Percentiles rank a stretch among this genome's conserved stretches.
Conservation (phyloP, 1,140 invertebrate species). For the Bradynema listronoti region DNA sequence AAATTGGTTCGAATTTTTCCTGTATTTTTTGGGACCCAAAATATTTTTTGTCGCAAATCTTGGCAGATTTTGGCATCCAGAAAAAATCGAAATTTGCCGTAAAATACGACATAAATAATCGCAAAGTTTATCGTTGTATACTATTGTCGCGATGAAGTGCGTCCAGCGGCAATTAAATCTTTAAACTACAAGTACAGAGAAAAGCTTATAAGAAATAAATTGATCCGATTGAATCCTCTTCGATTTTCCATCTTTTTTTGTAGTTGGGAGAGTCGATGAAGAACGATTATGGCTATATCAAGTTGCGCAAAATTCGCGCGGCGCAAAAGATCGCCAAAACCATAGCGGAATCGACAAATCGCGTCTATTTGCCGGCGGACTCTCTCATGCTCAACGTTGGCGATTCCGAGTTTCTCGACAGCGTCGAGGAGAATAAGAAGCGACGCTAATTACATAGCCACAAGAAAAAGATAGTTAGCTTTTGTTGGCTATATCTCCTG, state of each 20-base stretch:
- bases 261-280: constrained; percentile 88
- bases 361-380: constrained; percentile 83
- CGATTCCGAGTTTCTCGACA: constrained; percentile 80
- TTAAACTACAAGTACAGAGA: background rate
- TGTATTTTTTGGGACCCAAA: background rate
- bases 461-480: no score
- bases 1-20: constrained; percentile 60
- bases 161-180: background rate
- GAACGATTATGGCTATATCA: constrained; percentile 91
- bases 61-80: background rate
- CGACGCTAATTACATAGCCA: no score
- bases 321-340: constrained; percentile 93
- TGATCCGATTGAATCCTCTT: constrained; percentile 5
- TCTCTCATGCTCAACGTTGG: constrained; percentile 93
- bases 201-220: constrained; percentile 4
- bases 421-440: no score
- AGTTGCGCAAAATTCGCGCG: constrained; percentile 90
- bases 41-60: constrained; percentile 14
- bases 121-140: background rate
- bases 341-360: constrained; percentile 85
- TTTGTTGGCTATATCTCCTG: no score
- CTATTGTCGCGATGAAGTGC: constrained; percentile 3
- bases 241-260: constrained; percentile 59
- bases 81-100: constrained; percentile 3
- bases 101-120: constrained; percentile 10